These are phyloP conservation scores for Synanthedon vespiformis DNA, from an alignment of 2,888 invertebrate genomes.

Conservation along the genomic window DNA sequence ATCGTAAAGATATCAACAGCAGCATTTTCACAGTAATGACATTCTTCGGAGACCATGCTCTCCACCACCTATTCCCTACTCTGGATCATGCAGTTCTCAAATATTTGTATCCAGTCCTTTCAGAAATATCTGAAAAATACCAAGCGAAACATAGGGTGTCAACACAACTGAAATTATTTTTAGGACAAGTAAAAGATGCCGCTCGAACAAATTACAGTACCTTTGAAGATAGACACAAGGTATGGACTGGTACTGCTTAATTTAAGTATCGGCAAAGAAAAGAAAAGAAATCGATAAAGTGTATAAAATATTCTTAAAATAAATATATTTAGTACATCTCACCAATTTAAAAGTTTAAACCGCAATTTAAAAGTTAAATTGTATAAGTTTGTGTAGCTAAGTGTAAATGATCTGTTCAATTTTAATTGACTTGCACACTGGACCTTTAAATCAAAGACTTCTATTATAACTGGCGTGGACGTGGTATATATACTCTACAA, in stretches of 20 bases:
- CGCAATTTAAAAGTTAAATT: too few species aligned
- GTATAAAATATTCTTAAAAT: too few species aligned
- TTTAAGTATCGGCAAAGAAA: too few species aligned
- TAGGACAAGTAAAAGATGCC: constrained; percentile 32
- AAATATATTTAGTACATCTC: too few species aligned
- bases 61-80: constrained; percentile 84
- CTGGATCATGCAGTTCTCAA: constrained; percentile 78
- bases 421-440: too few species aligned
- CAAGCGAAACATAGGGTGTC: constrained; percentile 51
- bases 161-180: constrained; percentile 35
- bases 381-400: too few species aligned
- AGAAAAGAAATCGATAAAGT: too few species aligned
- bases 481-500: too few species aligned
- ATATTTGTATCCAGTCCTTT: constrained; percentile 67
- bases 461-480: too few species aligned
- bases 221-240: background rate
- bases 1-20: constrained; percentile 74
- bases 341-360: too few species aligned
- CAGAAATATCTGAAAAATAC: constrained; percentile 61
- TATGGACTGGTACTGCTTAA: background rate
- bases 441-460: too few species aligned
- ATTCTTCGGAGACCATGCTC: constrained; percentile 79
- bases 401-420: too few species aligned
- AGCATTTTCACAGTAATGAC: constrained; percentile 75
- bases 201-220: background rate